Evolutionary conservation across 2,888 invertebrate species (phyloP), one percentile per base, ranked within the genome.

Genomic region (Ornithoptera priamus): DNA sequence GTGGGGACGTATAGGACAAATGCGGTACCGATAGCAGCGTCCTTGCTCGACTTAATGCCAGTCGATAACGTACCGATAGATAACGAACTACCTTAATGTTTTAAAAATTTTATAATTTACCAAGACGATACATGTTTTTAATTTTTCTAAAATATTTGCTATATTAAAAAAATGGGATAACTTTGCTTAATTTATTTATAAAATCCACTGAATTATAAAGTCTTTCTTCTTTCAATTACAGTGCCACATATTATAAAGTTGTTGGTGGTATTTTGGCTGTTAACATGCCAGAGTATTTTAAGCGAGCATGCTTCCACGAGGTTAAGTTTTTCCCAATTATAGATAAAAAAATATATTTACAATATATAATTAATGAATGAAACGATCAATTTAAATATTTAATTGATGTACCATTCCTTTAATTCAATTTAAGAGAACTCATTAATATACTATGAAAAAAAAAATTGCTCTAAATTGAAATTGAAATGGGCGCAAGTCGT

Each of bases 21-120:
- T 76, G 75, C 72, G 76, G 76, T 76, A 39, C 76, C 77, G 75
- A 81, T 84, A 85, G 87, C 82, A 77, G 71, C 80, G 88, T 82
- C 89, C 90, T 90, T 88, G 89, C 83, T 84, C 90, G 89, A 89
- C 85, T 87, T 88, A 85, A 75, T 42, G 63, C 76, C 75, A 75
- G 74, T 81, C 82, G 90, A 90, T 90, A 90, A 89, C 83, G 73
- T 75, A 67, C 60, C 70, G 68, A 72, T 71, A 73, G 77, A 78
- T 77, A 77, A 77, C 71, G 62, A 50, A 67, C 63, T 65, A 68
- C 71, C 70, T 70, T 70, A 67, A 65, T 68, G 63, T 62, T 65
- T 69, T 69, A 39, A 39, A 72, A 68, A 63, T 67, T 70, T 24
- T 64, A 70, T 57, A 70, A 59, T 39, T 42, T 62, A 67, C 36